phyloP scores from a whole-genome alignment of 2,113 vertebrate species.

The Rhabdornis inornatus region DNA sequence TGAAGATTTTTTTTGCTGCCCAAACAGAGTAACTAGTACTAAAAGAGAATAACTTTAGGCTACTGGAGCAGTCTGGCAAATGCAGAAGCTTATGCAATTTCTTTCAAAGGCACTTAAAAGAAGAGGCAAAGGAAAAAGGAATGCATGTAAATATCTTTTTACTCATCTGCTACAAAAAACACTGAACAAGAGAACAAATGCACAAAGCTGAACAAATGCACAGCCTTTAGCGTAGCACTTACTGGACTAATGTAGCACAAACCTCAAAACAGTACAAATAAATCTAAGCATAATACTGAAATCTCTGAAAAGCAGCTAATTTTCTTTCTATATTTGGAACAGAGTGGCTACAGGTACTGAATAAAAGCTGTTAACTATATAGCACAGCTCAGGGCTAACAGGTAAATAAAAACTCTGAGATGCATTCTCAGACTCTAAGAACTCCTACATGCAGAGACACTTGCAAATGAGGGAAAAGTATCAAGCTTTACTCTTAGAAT shows the following conservation, averaged over 20 bases:
- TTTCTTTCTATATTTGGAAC: not conserved
- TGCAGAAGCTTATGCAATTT: constrained; percentile 18
- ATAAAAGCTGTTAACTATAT: constrained; percentile 13
- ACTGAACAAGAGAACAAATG: constrained; percentile 7
- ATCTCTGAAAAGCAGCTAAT: constrained; percentile 1
- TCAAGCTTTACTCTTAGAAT: not conserved
- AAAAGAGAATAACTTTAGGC: not conserved
- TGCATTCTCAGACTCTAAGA: not conserved
- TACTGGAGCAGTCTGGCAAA: not conserved
- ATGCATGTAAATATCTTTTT: constrained; percentile 5
- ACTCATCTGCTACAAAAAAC: constrained; percentile 8
- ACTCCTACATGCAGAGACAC: not conserved
- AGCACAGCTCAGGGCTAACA: not conserved
- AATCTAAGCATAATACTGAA: not conserved
- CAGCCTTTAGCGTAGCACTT: not conserved
- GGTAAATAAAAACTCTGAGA: not conserved
- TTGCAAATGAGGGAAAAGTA: not conserved
- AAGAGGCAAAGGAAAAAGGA: not conserved
- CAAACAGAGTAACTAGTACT: not conserved
- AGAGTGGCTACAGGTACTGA: constrained; percentile 6
- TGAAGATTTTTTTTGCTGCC: not conserved
- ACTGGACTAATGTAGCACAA: not conserved
- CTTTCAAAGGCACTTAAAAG: constrained; percentile 13
- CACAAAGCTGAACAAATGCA: not conserved
- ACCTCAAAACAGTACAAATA: not conserved